Base-by-base conservation (phyloP, 2,113 vertebrate species). In the Anhinga rufa region DNA sequence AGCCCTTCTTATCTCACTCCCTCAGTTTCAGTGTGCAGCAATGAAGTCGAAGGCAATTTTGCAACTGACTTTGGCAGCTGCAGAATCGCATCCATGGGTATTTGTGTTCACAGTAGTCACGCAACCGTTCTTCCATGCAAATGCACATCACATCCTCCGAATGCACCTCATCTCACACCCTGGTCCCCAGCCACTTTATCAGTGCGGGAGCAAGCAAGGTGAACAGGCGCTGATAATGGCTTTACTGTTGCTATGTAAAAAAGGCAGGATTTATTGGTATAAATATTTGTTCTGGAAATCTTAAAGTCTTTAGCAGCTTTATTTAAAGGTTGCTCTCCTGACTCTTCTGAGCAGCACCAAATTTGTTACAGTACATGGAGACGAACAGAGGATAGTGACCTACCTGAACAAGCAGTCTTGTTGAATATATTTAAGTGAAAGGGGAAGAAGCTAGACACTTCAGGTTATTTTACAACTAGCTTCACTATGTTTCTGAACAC, bases 1-100 rank as follows among this genome's bases (percentile, higher is more conserved):
- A 94, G 66, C 87, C 78, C 52, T 91, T 79, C 90, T 96, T 94
- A 96, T 80, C 92, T 92, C 69, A 64, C 60, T 88, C 84, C 11
- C 55, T 90, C 0, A 0, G 79, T 96, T 94, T 90, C 95, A 74
- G 52, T 20, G 46, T 79, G 38, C 62, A 92, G 84, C 79, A 80
- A 68, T 26, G 82, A 92, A 90, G 54, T 62, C 9, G 4, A 90
- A 88, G 42, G 85, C 66, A 77, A 66, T 96, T 94, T 70, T 94
- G 88, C 78, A 96, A 87, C 34, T 36, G 54, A 74, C 40, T 88
- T 29, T 85, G 92, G 78, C 62, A 90, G 92, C 78, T 74, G 68
- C 44, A 74, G 75, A 34, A 83, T 82, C 5, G 0, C 64, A 72
- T 76, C 82, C 79, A 6, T 8, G 38, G 62, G 32, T 57, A 74